Evolutionary conservation across 2,113 vertebrate species (phyloP), one percentile per base, ranked within the genome.

Genomic region (Syngnathus floridae): DNA sequence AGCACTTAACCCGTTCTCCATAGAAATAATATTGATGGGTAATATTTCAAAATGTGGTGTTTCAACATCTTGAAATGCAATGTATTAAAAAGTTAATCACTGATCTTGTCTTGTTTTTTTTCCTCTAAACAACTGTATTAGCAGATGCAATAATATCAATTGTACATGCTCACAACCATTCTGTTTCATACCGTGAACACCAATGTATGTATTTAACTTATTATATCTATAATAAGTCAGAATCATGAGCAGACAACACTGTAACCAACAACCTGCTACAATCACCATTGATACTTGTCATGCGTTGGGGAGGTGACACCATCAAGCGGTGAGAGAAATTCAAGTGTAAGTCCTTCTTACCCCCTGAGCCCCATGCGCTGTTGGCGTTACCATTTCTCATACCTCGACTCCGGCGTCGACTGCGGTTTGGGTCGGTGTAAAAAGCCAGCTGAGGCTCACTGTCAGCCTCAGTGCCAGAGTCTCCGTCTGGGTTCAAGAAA

Each of bases 381-480:
- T 88, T 91, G 87, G 86, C 86, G 67, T 90, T 90, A 88, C 91
- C 90, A 21, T 91, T 92, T 88, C 90, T 82, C 66, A 69, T 91
- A 95, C 95, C 96, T 93, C 97, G 90, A 87, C 94, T 97, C 70
- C 96, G 95, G 67, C 95, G 91, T 35, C 95, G 90, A 86, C 96
- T 99, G 83, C 97, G 90, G 0, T 96, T 96, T 22, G 97, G 97
- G 79, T 99, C 97, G 0, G 97, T 99, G 89, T 99, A 99, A 89
- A 98, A 99, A 74, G 95, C 95, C 85, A 99, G 91, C 88, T 99
- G 97, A 71, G 97, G 95, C 82, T 99, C 97, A 1, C 94, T 97
- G 90, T 99, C 97, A 0, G 92, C 94, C 89, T 98, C 97, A 0
- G 95, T 94, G 60, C 95, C 92, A 0, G 95, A 98, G 81, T 98